A percentile compares a stretch with the other conserved stretches of the same genome.
Conservation (phyloP, 1,140 invertebrate genomes). For the Drosophila nebulosa region DNA sequence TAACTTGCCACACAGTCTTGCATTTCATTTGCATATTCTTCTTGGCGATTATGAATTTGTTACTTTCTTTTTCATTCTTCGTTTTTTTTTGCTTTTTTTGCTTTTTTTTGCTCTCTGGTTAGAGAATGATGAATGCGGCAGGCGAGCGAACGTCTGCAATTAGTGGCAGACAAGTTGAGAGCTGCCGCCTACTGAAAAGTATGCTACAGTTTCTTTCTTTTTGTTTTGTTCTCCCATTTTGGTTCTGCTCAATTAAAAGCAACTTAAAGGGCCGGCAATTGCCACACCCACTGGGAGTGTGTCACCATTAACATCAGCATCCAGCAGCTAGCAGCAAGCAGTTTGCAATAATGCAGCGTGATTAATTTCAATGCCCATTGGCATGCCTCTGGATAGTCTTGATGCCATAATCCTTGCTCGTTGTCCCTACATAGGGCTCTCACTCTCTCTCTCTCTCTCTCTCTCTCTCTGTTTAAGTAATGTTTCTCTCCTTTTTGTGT, state of each 20-base stretch:
- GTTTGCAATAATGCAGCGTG: conserved; percentile 47
- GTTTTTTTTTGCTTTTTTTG: not conserved
- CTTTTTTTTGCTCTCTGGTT: no score
- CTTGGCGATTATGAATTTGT: conserved; percentile 47
- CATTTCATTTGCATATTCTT: conserved; percentile 60
- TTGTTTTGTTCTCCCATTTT: not conserved
- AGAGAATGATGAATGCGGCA: conserved; percentile 48
- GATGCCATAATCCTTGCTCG: conserved; percentile 68
- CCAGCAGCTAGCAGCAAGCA: not conserved
- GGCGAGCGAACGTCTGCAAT: conserved; percentile 49
- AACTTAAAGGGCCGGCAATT: conserved; percentile 39
- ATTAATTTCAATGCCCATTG: conserved; percentile 70
- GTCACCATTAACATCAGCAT: not conserved
- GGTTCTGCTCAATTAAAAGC: conserved; percentile 56
- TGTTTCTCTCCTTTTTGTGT: not conserved
- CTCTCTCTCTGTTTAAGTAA: not conserved
- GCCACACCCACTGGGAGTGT: conserved; percentile 1
- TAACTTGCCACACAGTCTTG: conserved; percentile 28
- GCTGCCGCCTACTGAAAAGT: conserved; percentile 11
- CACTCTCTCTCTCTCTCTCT: not conserved
- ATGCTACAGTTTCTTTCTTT: conserved; percentile 12
- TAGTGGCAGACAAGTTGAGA: conserved; percentile 37
- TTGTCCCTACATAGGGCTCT: conserved; percentile 18
- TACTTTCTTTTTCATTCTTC: conserved; percentile 1
- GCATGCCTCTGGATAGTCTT: conserved; percentile 54